Percentiles rank a stretch among this genome's conserved stretches.
Evolutionary conservation across 2,888 invertebrate species (phyloP).

Genomic region (Charanyca ferruginea): DNA sequence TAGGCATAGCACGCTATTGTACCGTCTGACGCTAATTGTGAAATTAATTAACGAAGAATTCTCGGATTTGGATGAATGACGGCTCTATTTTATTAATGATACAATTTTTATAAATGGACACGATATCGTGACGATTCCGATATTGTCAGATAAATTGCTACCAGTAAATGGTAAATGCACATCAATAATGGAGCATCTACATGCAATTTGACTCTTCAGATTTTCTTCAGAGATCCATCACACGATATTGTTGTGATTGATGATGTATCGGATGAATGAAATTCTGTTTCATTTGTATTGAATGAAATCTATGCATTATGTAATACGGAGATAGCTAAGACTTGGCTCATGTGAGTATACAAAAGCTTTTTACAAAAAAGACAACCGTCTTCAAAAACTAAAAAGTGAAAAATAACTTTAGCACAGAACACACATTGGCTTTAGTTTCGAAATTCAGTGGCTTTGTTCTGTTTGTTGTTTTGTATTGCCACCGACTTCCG

Average conservation of each 20-base stretch:
- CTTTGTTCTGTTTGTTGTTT: too few species aligned
- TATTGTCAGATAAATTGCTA: constrained; percentile 23
- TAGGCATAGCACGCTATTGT: constrained; percentile 59
- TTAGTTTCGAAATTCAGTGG: too few species aligned
- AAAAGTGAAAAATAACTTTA: too few species aligned
- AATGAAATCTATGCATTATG: constrained; percentile 14
- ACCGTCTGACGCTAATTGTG: constrained; percentile 46
- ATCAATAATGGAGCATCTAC: constrained; percentile 29
- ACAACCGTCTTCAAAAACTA: too few species aligned
- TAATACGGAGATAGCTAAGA: constrained; percentile 6
- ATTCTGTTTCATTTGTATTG: constrained; percentile 5
- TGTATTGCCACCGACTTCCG: too few species aligned
- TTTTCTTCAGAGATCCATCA: constrained; percentile 23
- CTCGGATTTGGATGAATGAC: constrained; percentile 48
- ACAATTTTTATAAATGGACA: constrained; percentile 27
- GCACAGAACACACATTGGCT: too few species aligned
- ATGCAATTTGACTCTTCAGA: constrained; percentile 30
- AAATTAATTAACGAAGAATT: constrained; percentile 58
- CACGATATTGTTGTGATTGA: constrained; percentile 16
- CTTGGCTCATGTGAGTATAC: neutral
- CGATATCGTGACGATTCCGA: constrained; percentile 30
- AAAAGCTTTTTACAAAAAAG: too few species aligned
- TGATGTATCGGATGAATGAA: constrained; percentile 19
- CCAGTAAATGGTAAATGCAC: constrained; percentile 12
- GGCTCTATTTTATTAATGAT: constrained; percentile 23